Evolutionary conservation across 2,888 invertebrate genomes (phyloP).

Genomic region (Acrobasis consociella): DNA sequence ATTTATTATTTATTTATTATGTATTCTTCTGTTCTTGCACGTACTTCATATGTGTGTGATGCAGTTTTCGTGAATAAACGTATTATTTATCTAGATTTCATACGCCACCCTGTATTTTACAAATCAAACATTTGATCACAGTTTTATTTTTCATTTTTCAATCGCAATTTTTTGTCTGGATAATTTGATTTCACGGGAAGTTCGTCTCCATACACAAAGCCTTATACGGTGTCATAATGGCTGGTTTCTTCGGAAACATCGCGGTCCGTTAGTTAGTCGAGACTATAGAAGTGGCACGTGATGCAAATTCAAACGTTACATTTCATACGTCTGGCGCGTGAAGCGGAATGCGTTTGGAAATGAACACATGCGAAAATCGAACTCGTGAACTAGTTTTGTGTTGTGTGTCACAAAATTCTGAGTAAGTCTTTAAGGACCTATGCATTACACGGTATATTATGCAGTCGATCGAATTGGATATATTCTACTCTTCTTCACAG

Average conservation of each 20-base stretch:
- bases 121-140: no score
- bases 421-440: neutral
- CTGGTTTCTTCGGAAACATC: constrained; percentile 56
- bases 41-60: no score
- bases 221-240: constrained; percentile 49
- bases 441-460: no score
- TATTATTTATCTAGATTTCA: no score
- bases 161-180: no score
- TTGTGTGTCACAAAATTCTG: neutral
- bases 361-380: constrained; percentile 2
- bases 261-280: constrained; percentile 63
- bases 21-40: no score
- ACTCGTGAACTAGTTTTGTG: neutral
- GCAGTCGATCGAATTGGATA: no score
- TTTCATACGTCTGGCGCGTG: constrained; percentile 14
- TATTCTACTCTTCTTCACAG: no score
- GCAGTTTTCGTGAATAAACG: no score
- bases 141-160: no score
- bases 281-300: constrained; percentile 62
- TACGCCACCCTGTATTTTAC: no score
- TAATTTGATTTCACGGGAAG: neutral
- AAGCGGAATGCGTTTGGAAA: constrained; percentile 13
- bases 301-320: constrained; percentile 52
- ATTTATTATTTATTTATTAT: no score
- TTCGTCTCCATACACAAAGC: constrained; percentile 2